phyloP scores from a whole-genome alignment of 2,888 invertebrate genomes.

The Ormyrus labotus region DNA sequence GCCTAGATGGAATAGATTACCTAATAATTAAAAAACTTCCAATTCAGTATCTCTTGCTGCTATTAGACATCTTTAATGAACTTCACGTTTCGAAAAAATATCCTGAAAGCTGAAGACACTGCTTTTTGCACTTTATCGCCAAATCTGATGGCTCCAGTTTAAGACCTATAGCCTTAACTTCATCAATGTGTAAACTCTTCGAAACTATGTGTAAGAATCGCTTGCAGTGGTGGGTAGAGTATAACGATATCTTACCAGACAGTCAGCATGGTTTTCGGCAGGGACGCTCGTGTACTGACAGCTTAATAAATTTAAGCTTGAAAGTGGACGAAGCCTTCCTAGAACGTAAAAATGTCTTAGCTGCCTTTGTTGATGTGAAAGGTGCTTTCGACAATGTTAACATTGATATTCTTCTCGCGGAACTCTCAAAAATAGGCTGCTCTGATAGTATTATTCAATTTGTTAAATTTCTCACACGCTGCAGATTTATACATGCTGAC shows the following conservation, averaged over 20 bases:
- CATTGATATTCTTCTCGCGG: neutral
- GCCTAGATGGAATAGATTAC: conserved; percentile 54
- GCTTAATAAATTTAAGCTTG: neutral
- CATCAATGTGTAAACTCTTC: conserved; percentile 50
- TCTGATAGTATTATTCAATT: conserved; percentile 21
- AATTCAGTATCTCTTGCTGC: conserved; percentile 35
- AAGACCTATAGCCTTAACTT: conserved; percentile 55
- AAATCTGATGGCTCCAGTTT: conserved; percentile 50
- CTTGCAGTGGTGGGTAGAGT: conserved; percentile 54
- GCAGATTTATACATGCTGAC: conserved; percentile 30
- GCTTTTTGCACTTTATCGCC: conserved; percentile 55
- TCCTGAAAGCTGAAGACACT: conserved; percentile 39
- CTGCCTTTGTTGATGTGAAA: conserved; percentile 31
- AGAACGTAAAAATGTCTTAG: conserved; percentile 1
- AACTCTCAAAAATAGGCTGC: neutral
- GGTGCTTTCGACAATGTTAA: conserved; percentile 57
- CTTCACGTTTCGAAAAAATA: conserved; percentile 37
- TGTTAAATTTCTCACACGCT: conserved; percentile 27
- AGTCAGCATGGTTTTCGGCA: conserved; percentile 54
- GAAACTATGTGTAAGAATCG: conserved; percentile 58
- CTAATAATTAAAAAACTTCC: conserved; percentile 43
- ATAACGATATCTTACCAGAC: conserved; percentile 45
- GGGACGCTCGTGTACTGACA: conserved; percentile 10
- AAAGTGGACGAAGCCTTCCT: conserved; percentile 16
- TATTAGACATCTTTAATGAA: conserved; percentile 55